These are phyloP conservation scores for Lepidurus arcticus DNA, from an alignment of 1,140 invertebrate species.

Conservation along the genomic window DNA sequence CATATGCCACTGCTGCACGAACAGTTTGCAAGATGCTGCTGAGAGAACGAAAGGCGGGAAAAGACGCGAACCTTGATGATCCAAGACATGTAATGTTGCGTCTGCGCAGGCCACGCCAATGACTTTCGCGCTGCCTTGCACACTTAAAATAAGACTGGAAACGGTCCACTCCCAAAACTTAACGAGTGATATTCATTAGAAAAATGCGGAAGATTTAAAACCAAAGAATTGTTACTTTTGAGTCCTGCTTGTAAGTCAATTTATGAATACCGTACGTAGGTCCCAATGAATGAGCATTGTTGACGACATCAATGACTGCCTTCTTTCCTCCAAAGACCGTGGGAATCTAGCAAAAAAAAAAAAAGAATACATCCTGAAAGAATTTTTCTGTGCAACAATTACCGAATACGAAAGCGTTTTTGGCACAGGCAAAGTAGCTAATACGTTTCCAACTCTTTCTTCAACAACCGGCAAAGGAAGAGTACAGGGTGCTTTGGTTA, in stretches of 20 bases:
- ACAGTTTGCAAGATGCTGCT: conserved; percentile 51
- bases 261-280: conserved; percentile 31
- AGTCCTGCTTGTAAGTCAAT: conserved; percentile 34
- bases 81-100: conserved; percentile 58
- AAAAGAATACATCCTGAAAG: not conserved
- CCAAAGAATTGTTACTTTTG: conserved; percentile 24
- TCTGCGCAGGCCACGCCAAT: conserved; percentile 60
- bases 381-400: not conserved
- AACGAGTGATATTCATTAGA: conserved; percentile 32
- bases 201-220: conserved; percentile 30
- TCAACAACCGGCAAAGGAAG: not conserved
- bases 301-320: conserved; percentile 32
- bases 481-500: not conserved
- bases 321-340: conserved; percentile 34
- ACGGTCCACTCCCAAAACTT: conserved; percentile 33
- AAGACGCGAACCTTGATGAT: conserved; percentile 49
- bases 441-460: not conserved
- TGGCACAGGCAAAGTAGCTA: conserved; percentile 4
- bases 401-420: not conserved
- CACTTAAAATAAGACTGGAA: conserved; percentile 48
- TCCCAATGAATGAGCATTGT: not conserved
- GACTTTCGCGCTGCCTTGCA: conserved; percentile 50
- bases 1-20: conserved; percentile 42
- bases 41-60: conserved; percentile 60
- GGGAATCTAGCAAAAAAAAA: conserved; percentile 34